These are phyloP conservation scores for Hipposideros larvatus DNA, from an alignment of 2,797 vertebrate species.

Conservation along the genomic window DNA sequence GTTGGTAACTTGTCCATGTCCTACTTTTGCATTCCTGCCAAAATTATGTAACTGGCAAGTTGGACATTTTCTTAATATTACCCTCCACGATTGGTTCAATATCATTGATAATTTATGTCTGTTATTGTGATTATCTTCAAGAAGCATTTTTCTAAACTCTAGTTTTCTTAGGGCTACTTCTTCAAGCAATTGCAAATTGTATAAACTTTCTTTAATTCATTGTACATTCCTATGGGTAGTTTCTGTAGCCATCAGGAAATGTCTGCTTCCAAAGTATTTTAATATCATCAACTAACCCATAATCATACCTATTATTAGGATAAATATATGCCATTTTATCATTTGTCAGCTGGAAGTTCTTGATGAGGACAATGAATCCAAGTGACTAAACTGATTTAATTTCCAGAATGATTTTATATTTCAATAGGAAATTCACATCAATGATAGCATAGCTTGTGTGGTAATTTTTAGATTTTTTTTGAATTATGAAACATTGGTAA, in stretches of 20 bases:
- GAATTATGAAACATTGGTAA: not conserved
- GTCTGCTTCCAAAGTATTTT: not conserved
- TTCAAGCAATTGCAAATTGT: not conserved
- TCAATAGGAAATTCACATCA: not conserved
- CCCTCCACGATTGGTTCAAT: not conserved
- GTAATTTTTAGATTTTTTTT: not conserved
- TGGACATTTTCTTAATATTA: not conserved
- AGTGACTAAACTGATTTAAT: not conserved
- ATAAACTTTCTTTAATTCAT: not conserved
- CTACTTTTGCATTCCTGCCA: not conserved
- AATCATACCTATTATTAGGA: not conserved
- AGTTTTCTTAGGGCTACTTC: not conserved
- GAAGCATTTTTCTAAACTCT: not conserved
- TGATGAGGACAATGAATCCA: not conserved
- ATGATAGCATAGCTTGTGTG: not conserved
- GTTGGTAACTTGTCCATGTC: not conserved
- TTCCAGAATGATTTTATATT: not conserved
- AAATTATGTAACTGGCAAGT: not conserved
- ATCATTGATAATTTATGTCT: not conserved
- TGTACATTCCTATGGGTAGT: not conserved
- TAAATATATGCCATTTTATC: not conserved
- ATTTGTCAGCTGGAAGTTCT: not conserved
- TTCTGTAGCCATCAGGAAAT: not conserved
- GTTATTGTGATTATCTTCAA: not conserved
- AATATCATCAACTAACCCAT: not conserved